Percentiles rank a stretch among this genome's conserved stretches.
Evolutionary conservation across 1,140 invertebrate genomes (phyloP).

Genomic region (Drosophila sucinea): DNA sequence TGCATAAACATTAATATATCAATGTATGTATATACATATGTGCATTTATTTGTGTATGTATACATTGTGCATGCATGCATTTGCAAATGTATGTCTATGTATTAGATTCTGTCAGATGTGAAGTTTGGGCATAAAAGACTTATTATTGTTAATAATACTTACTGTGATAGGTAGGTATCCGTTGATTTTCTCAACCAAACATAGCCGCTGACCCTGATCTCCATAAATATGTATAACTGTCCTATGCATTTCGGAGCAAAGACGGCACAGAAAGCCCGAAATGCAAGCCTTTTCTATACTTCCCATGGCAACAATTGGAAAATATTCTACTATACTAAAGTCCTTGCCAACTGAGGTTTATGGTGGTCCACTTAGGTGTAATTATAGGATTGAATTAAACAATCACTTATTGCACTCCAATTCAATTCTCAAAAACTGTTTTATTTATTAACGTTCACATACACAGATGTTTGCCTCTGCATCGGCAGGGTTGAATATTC

Average conservation of each 20-base stretch:
- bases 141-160: conserved; percentile 63
- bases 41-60: neutral
- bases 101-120: neutral
- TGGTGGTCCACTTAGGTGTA: neutral
- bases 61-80: conserved; percentile 10
- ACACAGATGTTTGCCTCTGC: conserved; percentile 20
- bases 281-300: conserved; percentile 90
- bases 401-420: neutral
- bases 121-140: neutral
- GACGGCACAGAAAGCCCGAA: conserved; percentile 90
- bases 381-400: neutral
- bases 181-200: conserved; percentile 90
- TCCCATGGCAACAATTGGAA: conserved; percentile 85
- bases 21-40: neutral
- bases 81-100: neutral
- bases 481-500: conserved; percentile 6
- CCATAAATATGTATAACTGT: conserved; percentile 91
- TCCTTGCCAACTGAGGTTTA: neutral
- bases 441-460: conserved; percentile 18
- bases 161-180: conserved; percentile 90
- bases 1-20: conserved; percentile 71
- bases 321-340: neutral
- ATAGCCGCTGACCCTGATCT: conserved; percentile 88
- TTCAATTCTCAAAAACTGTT: conserved; percentile 4
- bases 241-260: conserved; percentile 91